Evolutionary conservation across 2,888 invertebrate species (phyloP).

Genomic region (Papilio gigon): DNA sequence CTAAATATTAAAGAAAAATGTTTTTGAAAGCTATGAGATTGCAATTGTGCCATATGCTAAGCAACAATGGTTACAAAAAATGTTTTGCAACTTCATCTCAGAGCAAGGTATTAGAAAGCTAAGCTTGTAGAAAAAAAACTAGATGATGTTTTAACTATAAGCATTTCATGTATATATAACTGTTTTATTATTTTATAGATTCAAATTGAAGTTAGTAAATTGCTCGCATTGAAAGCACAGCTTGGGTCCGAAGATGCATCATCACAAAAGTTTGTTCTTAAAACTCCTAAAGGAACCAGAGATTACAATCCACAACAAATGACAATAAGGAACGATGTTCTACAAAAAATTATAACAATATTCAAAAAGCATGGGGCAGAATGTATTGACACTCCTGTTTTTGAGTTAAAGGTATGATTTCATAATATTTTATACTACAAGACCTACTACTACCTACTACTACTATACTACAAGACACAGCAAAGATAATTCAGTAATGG

Average conservation of each 20-base stretch:
- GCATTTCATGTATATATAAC: background rate
- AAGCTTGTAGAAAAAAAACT: constrained; percentile 11
- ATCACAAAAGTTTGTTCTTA: constrained; percentile 91
- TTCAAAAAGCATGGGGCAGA: constrained; percentile 99
- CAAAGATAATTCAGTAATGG: too few relatives aligned
- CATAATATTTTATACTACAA: background rate
- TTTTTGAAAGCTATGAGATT: constrained; percentile 61
- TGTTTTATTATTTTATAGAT: constrained; percentile 83
- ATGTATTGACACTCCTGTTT: constrained; percentile 98
- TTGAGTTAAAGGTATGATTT: constrained; percentile 92
- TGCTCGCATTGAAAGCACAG: constrained; percentile 90
- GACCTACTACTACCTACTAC: too few relatives aligned
- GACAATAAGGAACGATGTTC: constrained; percentile 92
- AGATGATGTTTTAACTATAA: background rate
- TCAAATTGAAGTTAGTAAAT: constrained; percentile 90
- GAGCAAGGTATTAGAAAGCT: constrained; percentile 66
- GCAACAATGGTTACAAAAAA: constrained; percentile 63
- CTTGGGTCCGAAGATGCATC: constrained; percentile 82
- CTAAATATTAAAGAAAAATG: constrained; percentile 63
- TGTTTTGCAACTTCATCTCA: constrained; percentile 71
- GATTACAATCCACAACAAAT: constrained; percentile 98
- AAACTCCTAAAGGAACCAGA: constrained; percentile 96
- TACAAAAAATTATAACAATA: constrained; percentile 92
- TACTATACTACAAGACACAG: too few relatives aligned
- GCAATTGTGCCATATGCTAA: constrained; percentile 59